Evolutionary conservation across 2,888 invertebrate species (phyloP), one percentile per base, ranked within the genome.

Genomic region (Chorisops tibialis): DNA sequence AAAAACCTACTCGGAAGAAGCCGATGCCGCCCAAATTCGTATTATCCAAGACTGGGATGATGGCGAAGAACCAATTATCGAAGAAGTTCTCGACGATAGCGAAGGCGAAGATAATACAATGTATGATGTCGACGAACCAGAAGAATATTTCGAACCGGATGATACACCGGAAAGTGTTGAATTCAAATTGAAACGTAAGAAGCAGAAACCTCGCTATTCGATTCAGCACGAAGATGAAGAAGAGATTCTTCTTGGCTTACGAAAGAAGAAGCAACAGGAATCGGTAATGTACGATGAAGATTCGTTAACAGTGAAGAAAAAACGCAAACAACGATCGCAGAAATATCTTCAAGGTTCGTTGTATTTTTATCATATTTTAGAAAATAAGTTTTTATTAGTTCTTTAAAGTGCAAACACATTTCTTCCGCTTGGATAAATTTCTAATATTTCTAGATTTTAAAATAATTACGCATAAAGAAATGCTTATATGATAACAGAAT

Each of bases 1-100:
- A 58, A 84, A 85, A 62, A 89, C 89, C 1, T 90, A 87, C 74
- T 83, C 82, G 11, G 92, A 92, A 79, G 91, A 88, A 78, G 82
- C 87, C 16, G 86, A 87, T 61, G 90, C 91, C 80, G 84, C 88
- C 64, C 87, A 87, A 1, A 87, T 91, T 41, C 83, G 85, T 71
- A 84, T 87, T 43, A 79, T 82, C 39, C 80, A 84, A 74, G 85
- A 86, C 75, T 70, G 80, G 68, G 83, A 85, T 64, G 83, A 83
- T 68, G 83, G 82, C 61, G 80, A 82, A 63, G 79, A 75, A 30
- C 83, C 83, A 11, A 78, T 80, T 38, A 80, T 85, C 63, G 85
- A 86, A 73, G 85, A 85, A 77, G 83, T 86, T 56, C 81, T 82
- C 59, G 84, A 85, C 69, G 84, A 85, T 68, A 81, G 80, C 58